A percentile compares a stretch with the other conserved stretches of the same genome.
Conservation (phyloP, 2,888 invertebrate genomes). For the Acanthosepion lycidas region DNA sequence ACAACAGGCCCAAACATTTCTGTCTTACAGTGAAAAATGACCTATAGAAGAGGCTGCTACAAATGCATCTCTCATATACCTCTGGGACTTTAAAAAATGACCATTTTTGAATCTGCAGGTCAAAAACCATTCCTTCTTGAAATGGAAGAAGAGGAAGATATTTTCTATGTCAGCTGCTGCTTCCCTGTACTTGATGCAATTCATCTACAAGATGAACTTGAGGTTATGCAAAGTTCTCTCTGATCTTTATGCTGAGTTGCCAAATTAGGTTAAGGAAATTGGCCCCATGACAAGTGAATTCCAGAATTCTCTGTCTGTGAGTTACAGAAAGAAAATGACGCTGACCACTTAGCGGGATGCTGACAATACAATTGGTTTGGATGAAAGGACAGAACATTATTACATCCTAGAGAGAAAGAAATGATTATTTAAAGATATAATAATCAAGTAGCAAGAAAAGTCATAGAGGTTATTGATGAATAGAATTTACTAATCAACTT, state of each 20-base stretch:
- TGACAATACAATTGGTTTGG: no score
- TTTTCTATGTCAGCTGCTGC: background rate
- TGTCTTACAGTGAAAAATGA: background rate
- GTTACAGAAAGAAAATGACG: background rate
- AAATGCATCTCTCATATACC: background rate
- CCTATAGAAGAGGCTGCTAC: background rate
- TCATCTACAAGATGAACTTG: background rate
- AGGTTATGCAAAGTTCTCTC: background rate
- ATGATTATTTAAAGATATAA: no score
- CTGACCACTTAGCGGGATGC: background rate
- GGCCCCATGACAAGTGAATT: background rate
- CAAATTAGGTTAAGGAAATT: slow-evolving; percentile 8
- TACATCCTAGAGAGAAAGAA: no score
- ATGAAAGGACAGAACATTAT: no score
- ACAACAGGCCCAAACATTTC: background rate
- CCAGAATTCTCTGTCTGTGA: background rate
- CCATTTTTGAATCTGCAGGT: background rate
- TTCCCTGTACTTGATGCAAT: background rate
- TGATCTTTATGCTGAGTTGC: background rate
- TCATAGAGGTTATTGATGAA: no score
- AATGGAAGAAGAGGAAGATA: background rate
- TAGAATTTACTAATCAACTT: no score
- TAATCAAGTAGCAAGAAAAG: no score
- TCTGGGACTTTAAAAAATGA: background rate
- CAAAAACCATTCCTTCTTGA: background rate